Evolutionary conservation across 2,797 vertebrate genomes (phyloP), one percentile per base, ranked within the genome.

Genomic region (Typhlichthys subterraneus): DNA sequence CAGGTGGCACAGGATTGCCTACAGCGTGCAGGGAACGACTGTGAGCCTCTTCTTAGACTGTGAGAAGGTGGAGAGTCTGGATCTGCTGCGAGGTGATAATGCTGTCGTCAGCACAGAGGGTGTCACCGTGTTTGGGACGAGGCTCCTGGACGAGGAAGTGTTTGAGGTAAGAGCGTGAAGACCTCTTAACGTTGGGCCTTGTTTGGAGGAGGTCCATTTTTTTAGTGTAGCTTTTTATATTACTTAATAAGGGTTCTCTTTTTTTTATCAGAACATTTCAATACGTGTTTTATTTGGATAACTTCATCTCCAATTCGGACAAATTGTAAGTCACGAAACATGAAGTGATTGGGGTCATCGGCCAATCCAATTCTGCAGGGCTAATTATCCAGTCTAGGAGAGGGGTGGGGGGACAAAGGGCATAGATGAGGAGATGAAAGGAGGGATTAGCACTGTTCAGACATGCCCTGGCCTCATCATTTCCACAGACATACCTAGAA

Each of bases 1-100:
- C 74, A 98, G 96, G 83, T 98, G 96, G 96, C 96, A 97, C 80
- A 92, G 95, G 5, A 89, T 96, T 72, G 95, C 94, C 0, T 88
- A 94, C 84, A 94, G 95, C 0, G 87, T 98, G 47, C 84, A 92
- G 23, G 92, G 83, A 19, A 88, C 87, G 73, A 84, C 69, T 3
- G 92, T 93, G 49, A 95, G 94, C 0, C 82, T 96, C 75, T 91
- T 94, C 73, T 58, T 93, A 63, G 96, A 98, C 83, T 97, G 96
- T 66, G 76, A 91, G 70, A 85, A 73, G 57, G 80, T 90, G 11
- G 88, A 92, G 79, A 92, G 87, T 1, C 59, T 93, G 0, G 72
- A 89, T 33, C 83, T 94, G 63, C 87, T 78, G 49, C 87, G 90
- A 12, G 92, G 93, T 1, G 89, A 92, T 2, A 55, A 46, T 2